Evolutionary conservation across 2,797 vertebrate species (phyloP).

Genomic region (Epinephelus awoara): DNA sequence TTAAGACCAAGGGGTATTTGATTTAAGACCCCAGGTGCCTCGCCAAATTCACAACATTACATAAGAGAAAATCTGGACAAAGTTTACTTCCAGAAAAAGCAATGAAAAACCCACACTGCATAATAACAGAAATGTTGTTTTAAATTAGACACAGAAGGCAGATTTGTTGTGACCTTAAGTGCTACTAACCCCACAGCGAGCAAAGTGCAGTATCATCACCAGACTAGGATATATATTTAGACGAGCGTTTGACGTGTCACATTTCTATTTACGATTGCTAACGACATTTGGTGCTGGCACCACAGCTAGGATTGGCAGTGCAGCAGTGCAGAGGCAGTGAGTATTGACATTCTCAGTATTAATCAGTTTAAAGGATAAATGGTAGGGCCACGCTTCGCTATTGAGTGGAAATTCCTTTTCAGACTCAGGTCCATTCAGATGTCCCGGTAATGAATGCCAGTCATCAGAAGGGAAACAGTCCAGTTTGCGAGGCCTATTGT

Average conservation of each 20-base stretch:
- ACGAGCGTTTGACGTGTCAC: conserved; percentile 36
- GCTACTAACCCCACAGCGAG: conserved; percentile 20
- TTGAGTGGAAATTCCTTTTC: conserved; percentile 35
- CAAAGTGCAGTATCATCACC: conserved; percentile 39
- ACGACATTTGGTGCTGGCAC: conserved; percentile 29
- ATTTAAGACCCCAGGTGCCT: conserved; percentile 55
- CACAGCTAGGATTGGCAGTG: background rate
- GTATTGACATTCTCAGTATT: conserved; percentile 25
- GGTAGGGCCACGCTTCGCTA: conserved; percentile 12
- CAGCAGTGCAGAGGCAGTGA: conserved; percentile 18
- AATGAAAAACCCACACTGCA: conserved; percentile 35
- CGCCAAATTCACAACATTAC: conserved; percentile 67
- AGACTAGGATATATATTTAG: conserved; percentile 39
- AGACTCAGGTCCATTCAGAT: conserved; percentile 43
- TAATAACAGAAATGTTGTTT: conserved; percentile 25
- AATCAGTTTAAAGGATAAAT: conserved; percentile 50
- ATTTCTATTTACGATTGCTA: conserved; percentile 55
- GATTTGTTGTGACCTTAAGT: conserved; percentile 30
- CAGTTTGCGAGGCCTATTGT: conserved; percentile 47
- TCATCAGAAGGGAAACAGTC: conserved; percentile 33
- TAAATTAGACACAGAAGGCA: conserved; percentile 19
- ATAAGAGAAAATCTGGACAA: conserved; percentile 67
- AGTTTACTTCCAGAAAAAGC: conserved; percentile 43
- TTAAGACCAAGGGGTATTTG: conserved; percentile 61
- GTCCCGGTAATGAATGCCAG: conserved; percentile 42